phyloP scores from a whole-genome alignment of 2,797 vertebrate species.

The Hapalemur alaotrensis region DNA sequence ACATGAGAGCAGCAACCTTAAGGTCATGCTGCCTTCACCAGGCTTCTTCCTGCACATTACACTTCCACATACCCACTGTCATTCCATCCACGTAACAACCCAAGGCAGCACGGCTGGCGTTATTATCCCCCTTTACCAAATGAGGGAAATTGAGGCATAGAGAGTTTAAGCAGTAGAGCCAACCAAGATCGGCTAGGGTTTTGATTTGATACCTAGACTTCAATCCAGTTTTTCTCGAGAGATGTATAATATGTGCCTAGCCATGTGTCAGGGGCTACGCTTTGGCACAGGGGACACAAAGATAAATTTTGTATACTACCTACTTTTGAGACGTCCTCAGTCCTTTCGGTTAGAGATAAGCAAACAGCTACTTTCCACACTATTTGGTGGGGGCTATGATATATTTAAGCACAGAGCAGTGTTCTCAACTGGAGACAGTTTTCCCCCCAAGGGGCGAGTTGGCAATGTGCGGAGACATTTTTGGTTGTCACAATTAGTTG shows the following conservation, averaged over 20 bases:
- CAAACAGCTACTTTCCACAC: background rate
- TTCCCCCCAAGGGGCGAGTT: background rate
- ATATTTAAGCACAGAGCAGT: background rate
- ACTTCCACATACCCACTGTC: no score
- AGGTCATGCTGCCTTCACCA: rapidly evolving
- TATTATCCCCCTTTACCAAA: background rate
- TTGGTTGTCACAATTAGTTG: background rate
- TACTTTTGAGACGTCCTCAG: background rate
- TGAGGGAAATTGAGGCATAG: background rate
- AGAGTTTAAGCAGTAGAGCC: background rate
- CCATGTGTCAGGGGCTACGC: background rate
- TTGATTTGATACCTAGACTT: background rate
- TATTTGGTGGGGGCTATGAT: background rate
- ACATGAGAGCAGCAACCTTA: rapidly evolving
- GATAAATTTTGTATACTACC: background rate
- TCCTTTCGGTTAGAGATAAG: background rate
- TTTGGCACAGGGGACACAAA: background rate
- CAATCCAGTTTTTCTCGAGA: background rate
- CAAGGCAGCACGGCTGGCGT: background rate
- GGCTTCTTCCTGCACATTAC: background rate
- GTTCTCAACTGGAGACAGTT: background rate
- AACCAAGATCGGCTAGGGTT: background rate
- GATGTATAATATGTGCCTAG: background rate
- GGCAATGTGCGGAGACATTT: background rate
- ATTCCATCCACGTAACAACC: rapidly evolving